Base-by-base conservation (phyloP, 2,888 invertebrate genomes). In the Syrista parreyssii region DNA sequence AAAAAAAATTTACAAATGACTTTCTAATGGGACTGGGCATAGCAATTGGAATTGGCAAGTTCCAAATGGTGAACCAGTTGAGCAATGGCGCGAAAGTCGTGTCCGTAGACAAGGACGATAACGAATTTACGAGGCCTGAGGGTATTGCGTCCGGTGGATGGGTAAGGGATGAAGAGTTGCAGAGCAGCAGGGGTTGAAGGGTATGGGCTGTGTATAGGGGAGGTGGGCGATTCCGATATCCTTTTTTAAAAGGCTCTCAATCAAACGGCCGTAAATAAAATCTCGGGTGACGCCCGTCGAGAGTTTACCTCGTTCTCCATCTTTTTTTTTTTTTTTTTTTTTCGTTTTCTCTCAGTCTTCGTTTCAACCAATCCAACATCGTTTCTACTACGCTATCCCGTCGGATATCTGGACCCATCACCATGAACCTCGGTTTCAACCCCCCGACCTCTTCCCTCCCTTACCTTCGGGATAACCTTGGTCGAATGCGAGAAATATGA, bases 401-500 rank as follows among this genome's bases (percentile, higher is more conserved):
- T 55, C 23, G 55, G 55, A 9, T 55, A 23, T 23, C 55, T 23
- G 23, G 23, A 55, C 23, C 55, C 23, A 55, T 55, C 71, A 32
- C 71, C 31, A 71, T 71, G 15, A 71, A 32, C 71, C 71, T 71
- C 71, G 71, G 31, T 9, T 31, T 31, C 71, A 12, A 6, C 30
- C 30, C 30, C 0, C 69, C 69, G 2, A 71, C 31, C 32, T 15
- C 71, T 15, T n/a, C 15, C 31, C 55, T 23, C 2, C 23, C 2
- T 23, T 23, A 55, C 55, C 23, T 55, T 2, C 23, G 23, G 55
- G 55, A 2, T 15, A 55, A 55, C 55, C 55, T 55, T 55, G 23
- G 55, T 55, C 55, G 55, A 55, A 55, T 55, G 31, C 71, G 71
- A 33, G 71, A 71, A 71, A 71, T 71, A 71, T 71, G 71, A 71